phyloP scores from a whole-genome alignment of 2,888 invertebrate genomes.

The Xestia xanthographa region DNA sequence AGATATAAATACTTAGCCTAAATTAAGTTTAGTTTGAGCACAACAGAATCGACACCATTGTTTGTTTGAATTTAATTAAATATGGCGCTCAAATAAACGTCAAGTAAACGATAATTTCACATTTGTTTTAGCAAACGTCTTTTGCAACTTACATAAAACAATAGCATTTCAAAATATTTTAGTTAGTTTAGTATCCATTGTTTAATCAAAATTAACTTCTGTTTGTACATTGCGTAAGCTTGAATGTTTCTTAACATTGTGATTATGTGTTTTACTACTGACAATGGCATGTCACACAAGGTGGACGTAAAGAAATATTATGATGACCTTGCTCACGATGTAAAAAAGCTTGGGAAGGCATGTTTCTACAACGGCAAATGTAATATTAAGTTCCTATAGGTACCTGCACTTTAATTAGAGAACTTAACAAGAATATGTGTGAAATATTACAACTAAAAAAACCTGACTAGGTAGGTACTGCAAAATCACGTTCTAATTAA shows the following conservation, averaged over 20 bases:
- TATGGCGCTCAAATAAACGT: not conserved
- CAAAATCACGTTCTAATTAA: no score
- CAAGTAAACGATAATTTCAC: not conserved
- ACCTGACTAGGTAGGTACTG: no score
- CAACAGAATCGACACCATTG: no score
- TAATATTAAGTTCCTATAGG: no score
- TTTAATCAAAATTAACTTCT: constrained; percentile 13
- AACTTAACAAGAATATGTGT: no score
- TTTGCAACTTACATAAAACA: constrained; percentile 31
- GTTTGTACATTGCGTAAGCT: constrained; percentile 12
- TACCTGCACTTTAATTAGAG: no score
- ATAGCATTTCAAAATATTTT: constrained; percentile 43
- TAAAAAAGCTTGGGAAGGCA: not conserved
- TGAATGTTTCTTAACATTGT: constrained; percentile 6
- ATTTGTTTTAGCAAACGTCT: not conserved
- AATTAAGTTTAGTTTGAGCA: no score
- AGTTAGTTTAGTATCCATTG: constrained; percentile 28
- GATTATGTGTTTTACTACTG: not conserved
- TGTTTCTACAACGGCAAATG: not conserved
- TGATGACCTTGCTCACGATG: not conserved
- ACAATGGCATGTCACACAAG: constrained; percentile 9
- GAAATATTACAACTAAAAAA: no score
- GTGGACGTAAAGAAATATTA: not conserved
- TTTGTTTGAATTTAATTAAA: not conserved
- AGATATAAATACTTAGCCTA: no score